A percentile compares a stretch with the other conserved stretches of the same genome.
Conservation (phyloP, 2,888 invertebrate genomes). For the Troilus luridus region DNA sequence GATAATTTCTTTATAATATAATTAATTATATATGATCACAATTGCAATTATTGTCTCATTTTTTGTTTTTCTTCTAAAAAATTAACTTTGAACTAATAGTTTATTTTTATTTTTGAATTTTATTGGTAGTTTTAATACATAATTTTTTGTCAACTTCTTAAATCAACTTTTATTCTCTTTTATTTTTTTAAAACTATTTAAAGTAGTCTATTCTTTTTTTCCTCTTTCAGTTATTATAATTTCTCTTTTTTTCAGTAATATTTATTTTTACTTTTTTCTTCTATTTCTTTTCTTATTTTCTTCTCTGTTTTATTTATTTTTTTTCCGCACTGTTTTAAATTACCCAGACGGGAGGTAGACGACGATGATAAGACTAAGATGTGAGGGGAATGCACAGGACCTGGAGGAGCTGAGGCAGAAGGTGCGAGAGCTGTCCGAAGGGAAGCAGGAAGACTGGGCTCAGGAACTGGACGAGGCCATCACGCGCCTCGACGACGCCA, state of each 20-base stretch:
- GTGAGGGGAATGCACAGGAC: slow-evolving; percentile 67
- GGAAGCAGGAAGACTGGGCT: slow-evolving; percentile 83
- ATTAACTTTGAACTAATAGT: background rate
- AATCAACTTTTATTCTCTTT: background rate
- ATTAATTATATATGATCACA: no score
- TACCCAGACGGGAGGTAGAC: slow-evolving; percentile 1
- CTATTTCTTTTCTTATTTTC: background rate
- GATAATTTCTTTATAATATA: no score
- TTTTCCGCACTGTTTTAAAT: slow-evolving; percentile 24
- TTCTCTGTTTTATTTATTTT: background rate
- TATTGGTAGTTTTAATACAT: no score
- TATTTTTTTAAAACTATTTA: background rate
- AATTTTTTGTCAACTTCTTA: background rate
- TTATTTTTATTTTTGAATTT: background rate
- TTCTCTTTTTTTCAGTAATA: background rate
- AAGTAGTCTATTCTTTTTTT: background rate
- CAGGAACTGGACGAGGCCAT: slow-evolving; percentile 82
- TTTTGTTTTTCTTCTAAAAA: no score
- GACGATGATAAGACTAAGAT: slow-evolving; percentile 42
- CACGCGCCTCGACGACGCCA: slow-evolving; percentile 81
- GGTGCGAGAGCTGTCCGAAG: slow-evolving; percentile 81
- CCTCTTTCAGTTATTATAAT: background rate
- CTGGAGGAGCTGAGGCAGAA: slow-evolving; percentile 79
- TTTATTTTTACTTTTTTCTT: background rate
- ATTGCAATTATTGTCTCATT: no score